Percentiles rank a stretch among this genome's conserved stretches.
These are phyloP conservation scores for Esox masquinongy DNA, from an alignment of 2,797 vertebrate species.

Conservation along the genomic window DNA sequence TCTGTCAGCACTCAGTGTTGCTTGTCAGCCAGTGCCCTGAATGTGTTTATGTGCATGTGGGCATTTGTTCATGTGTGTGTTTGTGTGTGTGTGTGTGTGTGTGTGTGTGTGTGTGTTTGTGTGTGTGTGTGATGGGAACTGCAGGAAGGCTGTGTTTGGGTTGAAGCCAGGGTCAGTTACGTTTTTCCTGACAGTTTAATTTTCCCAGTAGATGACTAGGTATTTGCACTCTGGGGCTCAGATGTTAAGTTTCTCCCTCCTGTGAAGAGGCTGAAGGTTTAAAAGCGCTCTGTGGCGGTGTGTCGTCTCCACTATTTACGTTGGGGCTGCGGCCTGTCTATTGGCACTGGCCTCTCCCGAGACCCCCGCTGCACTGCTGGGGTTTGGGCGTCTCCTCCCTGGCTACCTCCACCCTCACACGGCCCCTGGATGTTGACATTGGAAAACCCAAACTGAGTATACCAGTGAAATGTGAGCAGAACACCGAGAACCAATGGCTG, in stretches of 20 bases:
- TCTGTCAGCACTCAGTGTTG: constrained; percentile 8
- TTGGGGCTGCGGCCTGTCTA: constrained; percentile 51
- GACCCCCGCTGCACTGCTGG: constrained; percentile 30
- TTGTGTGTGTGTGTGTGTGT: constrained; percentile 15
- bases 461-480: constrained; percentile 62
- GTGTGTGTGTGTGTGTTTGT: constrained; percentile 23
- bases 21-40: not conserved
- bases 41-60: constrained; percentile 7
- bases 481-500: constrained; percentile 29
- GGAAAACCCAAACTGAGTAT: constrained; percentile 63
- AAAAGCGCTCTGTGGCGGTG: constrained; percentile 56
- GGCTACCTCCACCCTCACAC: constrained; percentile 11
- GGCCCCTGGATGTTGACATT: constrained; percentile 68
- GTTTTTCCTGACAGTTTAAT: constrained; percentile 77
- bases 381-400: constrained; percentile 50
- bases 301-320: constrained; percentile 64
- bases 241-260: constrained; percentile 56
- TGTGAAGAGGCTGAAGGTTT: constrained; percentile 53
- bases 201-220: constrained; percentile 58
- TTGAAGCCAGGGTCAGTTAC: constrained; percentile 73
- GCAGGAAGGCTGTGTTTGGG: constrained; percentile 66
- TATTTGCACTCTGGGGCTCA: constrained; percentile 44
- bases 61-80: constrained; percentile 2
- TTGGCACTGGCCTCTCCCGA: constrained; percentile 37
- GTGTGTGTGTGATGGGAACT: constrained; percentile 13